phyloP scores from a whole-genome alignment of 2,113 vertebrate species.

The Pygoscelis adeliae region DNA sequence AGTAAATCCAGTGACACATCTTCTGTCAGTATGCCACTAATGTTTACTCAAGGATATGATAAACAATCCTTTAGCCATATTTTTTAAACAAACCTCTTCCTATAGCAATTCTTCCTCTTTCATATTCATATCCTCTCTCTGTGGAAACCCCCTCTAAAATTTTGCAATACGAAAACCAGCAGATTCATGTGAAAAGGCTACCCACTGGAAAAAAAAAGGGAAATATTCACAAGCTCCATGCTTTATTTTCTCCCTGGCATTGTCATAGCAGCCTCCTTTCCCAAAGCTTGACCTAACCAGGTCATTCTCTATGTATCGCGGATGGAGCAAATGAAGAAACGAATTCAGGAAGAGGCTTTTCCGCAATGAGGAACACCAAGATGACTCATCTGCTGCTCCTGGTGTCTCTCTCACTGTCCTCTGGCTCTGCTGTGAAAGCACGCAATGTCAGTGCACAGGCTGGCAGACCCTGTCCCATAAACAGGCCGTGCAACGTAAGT shows the following conservation, averaged over 20 bases:
- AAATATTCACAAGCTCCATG: background rate
- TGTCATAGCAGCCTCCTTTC: background rate
- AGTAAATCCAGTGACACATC: background rate
- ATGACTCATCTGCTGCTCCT: background rate
- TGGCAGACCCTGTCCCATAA: background rate
- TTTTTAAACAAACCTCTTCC: background rate
- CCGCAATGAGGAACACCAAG: background rate
- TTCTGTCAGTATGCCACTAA: background rate
- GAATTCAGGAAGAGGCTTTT: background rate
- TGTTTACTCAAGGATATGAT: background rate
- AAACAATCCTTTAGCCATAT: background rate
- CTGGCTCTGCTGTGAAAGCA: background rate
- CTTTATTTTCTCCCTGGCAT: background rate
- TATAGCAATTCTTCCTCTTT: background rate
- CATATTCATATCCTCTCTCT: background rate
- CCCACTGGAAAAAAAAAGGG: background rate
- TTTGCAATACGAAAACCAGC: background rate
- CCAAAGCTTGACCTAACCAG: background rate
- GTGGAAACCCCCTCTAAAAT: background rate
- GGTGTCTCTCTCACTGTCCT: background rate
- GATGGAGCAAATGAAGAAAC: background rate
- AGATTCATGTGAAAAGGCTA: background rate
- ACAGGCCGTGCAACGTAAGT: accelerated
- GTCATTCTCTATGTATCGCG: accelerated
- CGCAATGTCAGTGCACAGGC: background rate